These are phyloP conservation scores for Notiomystis cincta DNA, from an alignment of 2,113 vertebrate species.

Conservation along the genomic window DNA sequence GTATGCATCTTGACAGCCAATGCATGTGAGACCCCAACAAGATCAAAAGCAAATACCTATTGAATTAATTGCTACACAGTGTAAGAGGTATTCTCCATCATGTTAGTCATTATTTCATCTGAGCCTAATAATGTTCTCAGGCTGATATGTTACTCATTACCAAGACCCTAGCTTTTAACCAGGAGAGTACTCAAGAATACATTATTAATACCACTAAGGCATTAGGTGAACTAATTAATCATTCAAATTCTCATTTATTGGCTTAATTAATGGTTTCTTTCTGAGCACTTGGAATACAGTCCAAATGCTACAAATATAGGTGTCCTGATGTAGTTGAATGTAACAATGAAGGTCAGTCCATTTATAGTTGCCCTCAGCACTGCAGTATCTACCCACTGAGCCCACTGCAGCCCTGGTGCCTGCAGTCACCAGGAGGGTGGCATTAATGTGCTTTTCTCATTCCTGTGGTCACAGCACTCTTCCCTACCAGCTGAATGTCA, in stretches of 20 bases:
- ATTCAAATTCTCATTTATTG: not conserved
- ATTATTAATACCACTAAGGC: not conserved
- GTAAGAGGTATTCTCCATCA: not conserved
- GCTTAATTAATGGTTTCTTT: not conserved
- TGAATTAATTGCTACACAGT: not conserved
- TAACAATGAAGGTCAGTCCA: not conserved
- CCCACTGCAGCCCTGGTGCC: too few species aligned
- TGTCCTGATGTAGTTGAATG: not conserved
- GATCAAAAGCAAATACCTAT: not conserved
- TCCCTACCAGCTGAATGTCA: not conserved
- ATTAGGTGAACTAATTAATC: constrained; percentile 4
- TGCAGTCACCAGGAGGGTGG: not conserved
- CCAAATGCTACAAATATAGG: not conserved
- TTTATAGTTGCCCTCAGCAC: not conserved
- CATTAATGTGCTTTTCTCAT: not conserved
- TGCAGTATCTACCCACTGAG: not conserved
- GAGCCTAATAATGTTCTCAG: not conserved
- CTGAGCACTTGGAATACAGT: not conserved
- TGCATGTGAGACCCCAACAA: not conserved
- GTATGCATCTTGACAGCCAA: fast-evolving
- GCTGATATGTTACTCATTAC: not conserved
- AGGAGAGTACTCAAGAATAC: not conserved
- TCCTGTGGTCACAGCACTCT: not conserved
- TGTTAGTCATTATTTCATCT: not conserved
- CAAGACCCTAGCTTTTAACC: not conserved